These are phyloP conservation scores for Anarrhichthys ocellatus DNA, from an alignment of 2,113 vertebrate species.

Conservation along the genomic window DNA sequence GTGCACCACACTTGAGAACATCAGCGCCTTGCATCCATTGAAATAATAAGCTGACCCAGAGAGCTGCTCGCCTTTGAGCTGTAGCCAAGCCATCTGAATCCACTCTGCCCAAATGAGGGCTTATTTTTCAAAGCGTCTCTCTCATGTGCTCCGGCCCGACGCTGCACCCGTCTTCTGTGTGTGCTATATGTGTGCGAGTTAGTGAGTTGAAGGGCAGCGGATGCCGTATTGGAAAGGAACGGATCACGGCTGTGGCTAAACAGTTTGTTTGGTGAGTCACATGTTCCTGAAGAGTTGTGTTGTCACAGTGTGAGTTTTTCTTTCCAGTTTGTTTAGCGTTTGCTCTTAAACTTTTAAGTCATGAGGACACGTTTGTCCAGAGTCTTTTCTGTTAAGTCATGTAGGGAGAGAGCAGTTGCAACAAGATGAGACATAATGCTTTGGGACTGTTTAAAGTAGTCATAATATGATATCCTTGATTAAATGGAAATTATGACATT, in stretches of 20 bases:
- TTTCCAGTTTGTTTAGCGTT: slow-evolving; percentile 62
- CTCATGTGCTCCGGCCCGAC: slow-evolving; percentile 75
- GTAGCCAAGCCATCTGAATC: slow-evolving; percentile 87
- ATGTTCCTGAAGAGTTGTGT: slow-evolving; percentile 69
- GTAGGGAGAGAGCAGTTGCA: not conserved
- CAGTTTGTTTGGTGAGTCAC: slow-evolving; percentile 75
- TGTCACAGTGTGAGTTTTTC: slow-evolving; percentile 59
- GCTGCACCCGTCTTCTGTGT: slow-evolving; percentile 67
- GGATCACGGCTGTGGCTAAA: slow-evolving; percentile 71
- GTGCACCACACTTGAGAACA: slow-evolving; percentile 82
- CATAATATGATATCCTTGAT: not conserved
- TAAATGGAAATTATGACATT: slow-evolving; percentile 9
- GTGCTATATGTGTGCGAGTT: slow-evolving; percentile 46
- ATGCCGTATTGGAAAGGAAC: slow-evolving; percentile 57
- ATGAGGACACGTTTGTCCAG: slow-evolving; percentile 24
- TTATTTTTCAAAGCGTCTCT: slow-evolving; percentile 85
- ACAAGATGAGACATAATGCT: slow-evolving; percentile 9
- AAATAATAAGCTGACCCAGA: slow-evolving; percentile 85
- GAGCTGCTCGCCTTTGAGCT: slow-evolving; percentile 82
- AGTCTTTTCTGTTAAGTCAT: slow-evolving; percentile 3
- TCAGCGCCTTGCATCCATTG: slow-evolving; percentile 81
- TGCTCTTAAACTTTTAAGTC: slow-evolving; percentile 50
- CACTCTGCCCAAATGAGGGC: slow-evolving; percentile 86
- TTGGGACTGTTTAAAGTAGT: not conserved
- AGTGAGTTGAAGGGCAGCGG: slow-evolving; percentile 42